phyloP scores from a whole-genome alignment of 2,113 vertebrate species.

The Datnioides undecimradiatus region DNA sequence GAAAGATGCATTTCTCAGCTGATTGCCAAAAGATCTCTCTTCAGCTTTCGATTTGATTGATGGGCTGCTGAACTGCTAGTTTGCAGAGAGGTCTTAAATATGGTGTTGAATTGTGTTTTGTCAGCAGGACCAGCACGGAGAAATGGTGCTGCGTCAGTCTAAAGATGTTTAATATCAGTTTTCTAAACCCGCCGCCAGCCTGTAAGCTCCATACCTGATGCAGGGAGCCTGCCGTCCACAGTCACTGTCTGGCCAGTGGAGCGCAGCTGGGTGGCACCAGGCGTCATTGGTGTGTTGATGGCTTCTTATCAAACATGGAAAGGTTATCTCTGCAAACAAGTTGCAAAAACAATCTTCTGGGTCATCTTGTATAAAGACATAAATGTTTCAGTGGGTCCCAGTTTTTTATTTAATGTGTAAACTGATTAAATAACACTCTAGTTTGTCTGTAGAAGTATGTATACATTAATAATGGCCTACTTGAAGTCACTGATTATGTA shows the following conservation, averaged over 20 bases:
- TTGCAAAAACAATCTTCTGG: background rate
- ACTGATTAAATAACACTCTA: background rate
- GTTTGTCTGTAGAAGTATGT: background rate
- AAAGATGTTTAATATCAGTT: background rate
- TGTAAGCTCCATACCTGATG: background rate
- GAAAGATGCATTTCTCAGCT: background rate
- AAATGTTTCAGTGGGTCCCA: background rate
- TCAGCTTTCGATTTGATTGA: background rate
- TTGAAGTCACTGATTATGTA: background rate
- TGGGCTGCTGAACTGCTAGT: background rate
- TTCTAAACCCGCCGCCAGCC: background rate
- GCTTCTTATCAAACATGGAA: background rate
- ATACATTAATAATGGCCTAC: background rate
- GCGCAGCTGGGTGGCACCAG: background rate
- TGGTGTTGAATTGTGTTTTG: background rate
- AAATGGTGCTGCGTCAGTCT: background rate
- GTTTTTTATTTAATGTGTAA: background rate
- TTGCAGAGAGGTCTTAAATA: background rate
- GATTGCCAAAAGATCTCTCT: background rate
- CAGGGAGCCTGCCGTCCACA: background rate
- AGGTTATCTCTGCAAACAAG: background rate
- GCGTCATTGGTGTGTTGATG: background rate
- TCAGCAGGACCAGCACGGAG: background rate
- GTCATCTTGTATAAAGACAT: background rate
- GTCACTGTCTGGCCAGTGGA: background rate